These are phyloP conservation scores for Helobdella robusta DNA, from an alignment of 2,888 invertebrate species.

Conservation along the genomic window DNA sequence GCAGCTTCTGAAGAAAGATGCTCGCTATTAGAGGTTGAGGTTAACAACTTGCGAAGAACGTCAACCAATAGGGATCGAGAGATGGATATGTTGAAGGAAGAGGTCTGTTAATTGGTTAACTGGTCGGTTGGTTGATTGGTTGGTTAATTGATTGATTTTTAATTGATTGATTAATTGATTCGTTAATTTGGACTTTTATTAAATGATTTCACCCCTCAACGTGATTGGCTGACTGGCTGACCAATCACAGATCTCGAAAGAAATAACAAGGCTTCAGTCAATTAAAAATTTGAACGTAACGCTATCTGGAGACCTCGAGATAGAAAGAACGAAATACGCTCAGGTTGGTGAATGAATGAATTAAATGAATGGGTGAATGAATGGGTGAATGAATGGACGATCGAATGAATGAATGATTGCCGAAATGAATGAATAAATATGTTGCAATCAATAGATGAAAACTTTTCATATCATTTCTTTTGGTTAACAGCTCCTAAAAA, in stretches of 20 bases:
- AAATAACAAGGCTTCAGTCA: slow-evolving; percentile 56
- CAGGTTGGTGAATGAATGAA: background rate
- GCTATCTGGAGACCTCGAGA: slow-evolving; percentile 52
- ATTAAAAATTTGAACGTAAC: slow-evolving; percentile 56
- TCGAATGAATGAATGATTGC: background rate
- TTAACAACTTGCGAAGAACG: slow-evolving; percentile 38
- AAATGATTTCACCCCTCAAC: background rate
- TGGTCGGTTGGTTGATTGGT: background rate
- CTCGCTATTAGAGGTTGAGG: slow-evolving; percentile 37
- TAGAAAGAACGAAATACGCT: slow-evolving; percentile 50
- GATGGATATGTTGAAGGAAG: slow-evolving; percentile 56
- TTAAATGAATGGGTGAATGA: background rate
- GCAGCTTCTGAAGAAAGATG: slow-evolving; percentile 39
- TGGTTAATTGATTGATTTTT: background rate
- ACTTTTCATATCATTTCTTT: background rate
- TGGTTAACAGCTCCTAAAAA: too few relatives aligned
- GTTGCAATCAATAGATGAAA: background rate
- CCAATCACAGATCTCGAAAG: slow-evolving; percentile 50
- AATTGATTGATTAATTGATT: background rate
- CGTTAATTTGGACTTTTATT: background rate
- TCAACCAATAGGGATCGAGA: slow-evolving; percentile 48
- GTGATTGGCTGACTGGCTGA: background rate
- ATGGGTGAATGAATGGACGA: background rate
- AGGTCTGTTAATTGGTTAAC: slow-evolving; percentile 44
- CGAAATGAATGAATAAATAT: too few relatives aligned